Conservation (phyloP, 2,113 vertebrate genomes). For the Heloderma charlesbogerti region DNA sequence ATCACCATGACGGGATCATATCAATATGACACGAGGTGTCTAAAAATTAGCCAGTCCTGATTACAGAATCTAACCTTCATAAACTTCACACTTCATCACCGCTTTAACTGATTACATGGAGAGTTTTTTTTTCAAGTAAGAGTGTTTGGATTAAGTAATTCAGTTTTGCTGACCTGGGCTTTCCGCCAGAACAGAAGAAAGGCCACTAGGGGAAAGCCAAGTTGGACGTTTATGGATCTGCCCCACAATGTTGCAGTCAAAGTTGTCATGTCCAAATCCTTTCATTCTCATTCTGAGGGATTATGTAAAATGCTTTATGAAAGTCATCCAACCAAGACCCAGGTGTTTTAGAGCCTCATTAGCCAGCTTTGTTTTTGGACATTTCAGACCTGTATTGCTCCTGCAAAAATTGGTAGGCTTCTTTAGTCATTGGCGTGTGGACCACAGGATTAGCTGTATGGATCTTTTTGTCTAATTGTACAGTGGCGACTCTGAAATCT, state of each 20-base stretch:
- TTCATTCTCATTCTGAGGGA: background rate
- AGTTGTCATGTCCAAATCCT: background rate
- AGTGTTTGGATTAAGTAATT: background rate
- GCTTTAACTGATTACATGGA: background rate
- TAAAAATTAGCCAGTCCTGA: background rate
- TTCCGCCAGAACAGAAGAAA: background rate
- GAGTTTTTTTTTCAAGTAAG: background rate
- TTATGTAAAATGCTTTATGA: background rate
- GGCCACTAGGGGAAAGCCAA: background rate
- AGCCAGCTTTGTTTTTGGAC: background rate
- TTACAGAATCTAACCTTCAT: background rate
- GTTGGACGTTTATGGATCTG: background rate
- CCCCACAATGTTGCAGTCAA: background rate
- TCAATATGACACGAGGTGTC: background rate
- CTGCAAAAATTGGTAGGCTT: background rate
- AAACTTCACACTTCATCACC: background rate
- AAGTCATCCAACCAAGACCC: background rate
- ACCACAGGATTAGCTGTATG: slow-evolving; percentile 21
- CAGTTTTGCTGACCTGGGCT: background rate
- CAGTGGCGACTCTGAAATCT: slow-evolving; percentile 14
- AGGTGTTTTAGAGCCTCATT: background rate
- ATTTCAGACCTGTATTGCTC: background rate
- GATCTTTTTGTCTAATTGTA: slow-evolving; percentile 37
- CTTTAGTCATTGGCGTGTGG: background rate
- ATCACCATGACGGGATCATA: no score